Base-by-base conservation (phyloP, 2,888 invertebrate species). In the Stenurella melanura region DNA sequence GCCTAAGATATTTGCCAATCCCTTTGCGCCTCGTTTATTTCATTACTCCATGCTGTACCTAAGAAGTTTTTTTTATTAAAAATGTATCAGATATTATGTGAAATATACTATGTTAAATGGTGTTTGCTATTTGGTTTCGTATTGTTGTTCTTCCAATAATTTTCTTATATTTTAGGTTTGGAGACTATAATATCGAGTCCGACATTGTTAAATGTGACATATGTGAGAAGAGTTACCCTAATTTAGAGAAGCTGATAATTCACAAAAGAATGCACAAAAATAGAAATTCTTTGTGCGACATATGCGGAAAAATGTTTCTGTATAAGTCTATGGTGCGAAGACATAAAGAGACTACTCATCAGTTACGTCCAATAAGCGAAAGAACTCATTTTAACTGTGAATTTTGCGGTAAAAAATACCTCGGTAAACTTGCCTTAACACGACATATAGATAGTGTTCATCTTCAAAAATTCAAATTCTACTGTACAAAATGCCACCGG, bases 381-480 rank as follows among this genome's bases (percentile, higher is more conserved):
- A 15, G 12, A 67, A 68, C 77, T 10, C 78, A 68, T 15, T 42
- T 42, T 57, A 42, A 71, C 12, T 85, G 85, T 56, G 72, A 80
- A 50, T 74, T 78, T 21, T 85, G 85, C 73, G 80, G 81, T 12
- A 82, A 83, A 73, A 77, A 77, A 26, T 86, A 11, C 80, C 68
- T 34, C 75, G n/a, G 78, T 75, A 26, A 81, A 82, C 50, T 75
- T 83, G 58, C 67, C 71, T 6, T 56, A 83, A 56, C 81, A 79
- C 4, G 58, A 78, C 85, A 85, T 70, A 76, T 83, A 0, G 75
- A 80, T 50, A 82, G 80, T 91, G 76, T 83, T 12, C 74, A 92
- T 90, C 0, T 91, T 91, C 64, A 91, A 90, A 79, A 92, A 90
- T 87, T 83, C 63, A 83, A 84, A 54, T 83, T 78, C 30, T 78